A percentile compares a stretch with the other conserved stretches of the same genome.
These are phyloP conservation scores for Lindbergichthys nudifrons DNA, from an alignment of 2,797 vertebrate species.

Conservation along the genomic window DNA sequence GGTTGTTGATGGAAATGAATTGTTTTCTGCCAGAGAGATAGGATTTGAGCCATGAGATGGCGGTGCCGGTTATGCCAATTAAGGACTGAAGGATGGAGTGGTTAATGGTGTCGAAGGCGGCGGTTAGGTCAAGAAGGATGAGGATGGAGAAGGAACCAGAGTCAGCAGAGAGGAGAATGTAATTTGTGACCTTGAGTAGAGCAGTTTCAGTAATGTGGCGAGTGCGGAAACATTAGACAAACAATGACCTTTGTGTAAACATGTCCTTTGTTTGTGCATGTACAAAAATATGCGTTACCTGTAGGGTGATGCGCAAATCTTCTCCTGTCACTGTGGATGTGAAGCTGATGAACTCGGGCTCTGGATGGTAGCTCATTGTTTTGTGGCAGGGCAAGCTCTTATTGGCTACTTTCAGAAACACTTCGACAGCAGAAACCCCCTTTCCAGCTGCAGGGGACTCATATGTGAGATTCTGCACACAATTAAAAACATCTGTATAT, in stretches of 20 bases:
- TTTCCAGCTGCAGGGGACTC: constrained; percentile 6
- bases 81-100: no score
- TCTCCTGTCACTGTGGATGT: constrained; percentile 16
- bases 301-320: constrained; percentile 57
- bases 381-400: constrained; percentile 76
- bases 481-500: constrained; percentile 9
- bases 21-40: no score
- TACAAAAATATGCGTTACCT: constrained; percentile 57
- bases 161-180: no score
- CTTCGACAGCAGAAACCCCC: fast-evolving
- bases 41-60: no score
- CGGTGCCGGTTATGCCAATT: no score
- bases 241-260: neutral
- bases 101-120: no score
- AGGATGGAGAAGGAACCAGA: no score
- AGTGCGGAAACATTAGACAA: neutral
- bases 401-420: constrained; percentile 85
- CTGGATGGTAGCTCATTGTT: constrained; percentile 82
- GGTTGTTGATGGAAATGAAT: no score
- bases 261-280: neutral
- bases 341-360: constrained; percentile 89
- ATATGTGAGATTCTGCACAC: constrained; percentile 65
- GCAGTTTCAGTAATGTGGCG: no score
- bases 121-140: no score
- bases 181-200: no score